phyloP scores from a whole-genome alignment of 2,888 invertebrate genomes.

The Cephus sareptanus region DNA sequence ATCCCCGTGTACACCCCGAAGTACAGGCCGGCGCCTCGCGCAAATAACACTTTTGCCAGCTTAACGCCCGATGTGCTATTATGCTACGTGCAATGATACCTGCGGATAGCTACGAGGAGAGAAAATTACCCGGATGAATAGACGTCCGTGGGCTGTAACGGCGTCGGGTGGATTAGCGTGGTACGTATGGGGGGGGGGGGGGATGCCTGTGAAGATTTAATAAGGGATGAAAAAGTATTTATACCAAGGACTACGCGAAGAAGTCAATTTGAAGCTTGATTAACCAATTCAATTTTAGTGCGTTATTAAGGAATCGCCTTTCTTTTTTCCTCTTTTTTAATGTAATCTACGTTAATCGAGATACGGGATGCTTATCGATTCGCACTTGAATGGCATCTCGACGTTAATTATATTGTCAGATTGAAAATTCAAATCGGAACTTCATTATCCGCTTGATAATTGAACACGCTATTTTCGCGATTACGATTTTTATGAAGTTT shows the following conservation, averaged over 20 bases:
- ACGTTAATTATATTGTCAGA: not conserved
- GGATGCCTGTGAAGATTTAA: not conserved
- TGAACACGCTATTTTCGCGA: not conserved
- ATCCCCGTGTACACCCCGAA: conserved; percentile 29
- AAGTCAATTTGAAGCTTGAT: not conserved
- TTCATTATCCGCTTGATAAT: not conserved
- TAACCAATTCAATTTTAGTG: not conserved
- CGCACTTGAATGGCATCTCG: not conserved
- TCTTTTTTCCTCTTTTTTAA: too few relatives aligned
- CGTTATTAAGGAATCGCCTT: not conserved
- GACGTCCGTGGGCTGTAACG: not conserved
- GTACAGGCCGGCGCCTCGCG: conserved; percentile 20
- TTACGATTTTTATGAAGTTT: not conserved
- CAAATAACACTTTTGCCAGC: conserved; percentile 52
- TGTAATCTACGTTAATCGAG: not conserved
- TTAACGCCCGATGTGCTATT: conserved; percentile 33
- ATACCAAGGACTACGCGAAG: not conserved
- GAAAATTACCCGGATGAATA: not conserved
- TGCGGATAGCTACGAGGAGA: not conserved
- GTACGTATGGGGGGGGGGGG: not conserved
- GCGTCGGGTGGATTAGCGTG: not conserved
- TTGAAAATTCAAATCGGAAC: not conserved
- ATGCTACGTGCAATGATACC: conserved; percentile 4
- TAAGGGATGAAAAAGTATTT: not conserved
- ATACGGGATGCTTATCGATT: not conserved